phyloP scores from a whole-genome alignment of 2,888 invertebrate species.

The Antheraea assamensis region DNA sequence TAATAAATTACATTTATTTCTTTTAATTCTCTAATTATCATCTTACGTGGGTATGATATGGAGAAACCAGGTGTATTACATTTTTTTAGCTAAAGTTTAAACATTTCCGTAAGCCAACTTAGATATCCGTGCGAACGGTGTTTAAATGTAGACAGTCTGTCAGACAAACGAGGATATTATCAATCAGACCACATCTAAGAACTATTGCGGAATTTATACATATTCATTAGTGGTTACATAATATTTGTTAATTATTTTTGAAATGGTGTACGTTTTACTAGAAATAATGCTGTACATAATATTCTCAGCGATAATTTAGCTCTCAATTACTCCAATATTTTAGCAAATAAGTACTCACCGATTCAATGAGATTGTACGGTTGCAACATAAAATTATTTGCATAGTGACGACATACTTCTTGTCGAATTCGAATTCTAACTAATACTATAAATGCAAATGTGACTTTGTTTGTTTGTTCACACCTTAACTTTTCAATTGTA shows the following conservation, averaged over 20 bases:
- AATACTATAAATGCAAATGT: too few species aligned
- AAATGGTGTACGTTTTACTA: background rate
- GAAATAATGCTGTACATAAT: too few species aligned
- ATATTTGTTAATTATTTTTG: background rate
- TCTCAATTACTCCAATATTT: background rate
- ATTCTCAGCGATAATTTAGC: too few species aligned
- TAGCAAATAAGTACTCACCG: background rate
- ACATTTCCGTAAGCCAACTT: background rate
- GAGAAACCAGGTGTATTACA: background rate
- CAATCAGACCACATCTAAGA: conserved; percentile 1
- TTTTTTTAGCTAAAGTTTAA: background rate
- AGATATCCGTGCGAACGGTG: background rate
- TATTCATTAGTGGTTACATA: background rate
- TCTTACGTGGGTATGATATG: background rate
- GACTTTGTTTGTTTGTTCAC: too few species aligned
- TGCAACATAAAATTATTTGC: background rate
- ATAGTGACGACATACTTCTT: background rate
- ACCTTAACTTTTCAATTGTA: too few species aligned
- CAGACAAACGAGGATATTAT: conserved; percentile 7
- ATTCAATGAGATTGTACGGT: background rate
- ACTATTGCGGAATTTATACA: background rate
- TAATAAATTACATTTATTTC: background rate
- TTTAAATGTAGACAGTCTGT: background rate
- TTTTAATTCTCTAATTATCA: background rate
- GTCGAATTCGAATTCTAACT: background rate